phyloP scores from a whole-genome alignment of 2,113 vertebrate genomes.

The Elephantulus edwardii region DNA sequence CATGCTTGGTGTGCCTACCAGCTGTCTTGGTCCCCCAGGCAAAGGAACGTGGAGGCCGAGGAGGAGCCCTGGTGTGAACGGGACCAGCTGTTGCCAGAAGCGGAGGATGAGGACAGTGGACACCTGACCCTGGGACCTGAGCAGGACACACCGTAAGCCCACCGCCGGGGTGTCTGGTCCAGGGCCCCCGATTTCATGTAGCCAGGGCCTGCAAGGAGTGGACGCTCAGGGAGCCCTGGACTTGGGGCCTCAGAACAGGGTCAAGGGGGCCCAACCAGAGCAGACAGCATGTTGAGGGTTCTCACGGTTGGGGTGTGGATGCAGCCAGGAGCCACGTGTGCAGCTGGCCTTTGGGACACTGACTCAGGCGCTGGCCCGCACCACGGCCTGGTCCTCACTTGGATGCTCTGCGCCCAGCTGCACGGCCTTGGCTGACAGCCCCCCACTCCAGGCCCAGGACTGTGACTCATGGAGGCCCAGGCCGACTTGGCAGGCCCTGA shows the following conservation, averaged over 20 bases:
- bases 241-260: background rate
- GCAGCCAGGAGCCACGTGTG: background rate
- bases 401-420: slow-evolving; percentile 22
- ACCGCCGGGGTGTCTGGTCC: rapidly evolving
- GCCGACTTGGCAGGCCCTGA: slow-evolving; percentile 65
- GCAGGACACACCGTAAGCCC: slow-evolving; percentile 43
- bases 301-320: background rate
- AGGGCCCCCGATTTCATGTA: background rate
- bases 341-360: background rate
- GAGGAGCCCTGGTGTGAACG: slow-evolving; percentile 87
- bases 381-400: background rate
- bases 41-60: slow-evolving; percentile 90
- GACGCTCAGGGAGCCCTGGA: background rate
- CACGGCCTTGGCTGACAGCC: background rate
- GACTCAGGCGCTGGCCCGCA: background rate
- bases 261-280: too few relatives aligned
- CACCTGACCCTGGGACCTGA: rapidly evolving
- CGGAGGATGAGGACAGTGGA: slow-evolving; percentile 71
- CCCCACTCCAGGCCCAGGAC: slow-evolving; percentile 39
- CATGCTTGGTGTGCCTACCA: background rate
- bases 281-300: too few relatives aligned
- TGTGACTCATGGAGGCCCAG: slow-evolving; percentile 57
- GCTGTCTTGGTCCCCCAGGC: slow-evolving; percentile 71
- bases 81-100: slow-evolving; percentile 80
- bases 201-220: background rate